These are phyloP conservation scores for Mizuhopecten yessoensis DNA, from an alignment of 1,140 invertebrate genomes.

Conservation along the genomic window DNA sequence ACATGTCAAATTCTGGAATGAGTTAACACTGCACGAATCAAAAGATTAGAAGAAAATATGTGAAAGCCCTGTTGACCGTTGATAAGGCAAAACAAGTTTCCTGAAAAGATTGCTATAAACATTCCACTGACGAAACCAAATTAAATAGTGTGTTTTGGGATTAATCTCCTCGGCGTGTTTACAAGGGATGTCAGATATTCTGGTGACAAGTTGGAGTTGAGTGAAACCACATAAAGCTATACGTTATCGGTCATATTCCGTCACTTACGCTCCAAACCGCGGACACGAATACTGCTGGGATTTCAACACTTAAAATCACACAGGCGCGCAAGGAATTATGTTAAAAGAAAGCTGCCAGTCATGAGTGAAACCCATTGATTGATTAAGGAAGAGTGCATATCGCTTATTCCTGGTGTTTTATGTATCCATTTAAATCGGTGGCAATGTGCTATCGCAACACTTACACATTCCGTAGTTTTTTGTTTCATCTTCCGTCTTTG, in stretches of 20 bases:
- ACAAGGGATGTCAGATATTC: background rate
- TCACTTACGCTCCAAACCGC: no score
- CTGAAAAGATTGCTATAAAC: background rate
- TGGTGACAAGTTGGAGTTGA: background rate
- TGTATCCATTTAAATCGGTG: background rate
- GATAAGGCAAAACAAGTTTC: background rate
- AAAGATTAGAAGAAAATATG: background rate
- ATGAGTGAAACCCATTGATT: background rate
- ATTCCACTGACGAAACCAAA: background rate
- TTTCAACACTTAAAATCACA: background rate
- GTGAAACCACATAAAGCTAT: background rate
- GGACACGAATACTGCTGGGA: background rate
- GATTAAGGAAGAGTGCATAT: background rate
- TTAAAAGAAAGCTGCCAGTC: background rate
- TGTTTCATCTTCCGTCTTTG: background rate
- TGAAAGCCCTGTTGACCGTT: background rate
- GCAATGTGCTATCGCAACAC: background rate
- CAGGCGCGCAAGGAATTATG: background rate
- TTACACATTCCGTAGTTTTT: background rate
- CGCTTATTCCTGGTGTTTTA: background rate
- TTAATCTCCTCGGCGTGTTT: background rate
- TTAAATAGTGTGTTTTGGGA: background rate
- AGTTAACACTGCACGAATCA: background rate
- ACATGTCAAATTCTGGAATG: background rate
- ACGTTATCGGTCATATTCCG: background rate